Conservation (phyloP, 2,888 invertebrate genomes). For the Spilarctia lutea region DNA sequence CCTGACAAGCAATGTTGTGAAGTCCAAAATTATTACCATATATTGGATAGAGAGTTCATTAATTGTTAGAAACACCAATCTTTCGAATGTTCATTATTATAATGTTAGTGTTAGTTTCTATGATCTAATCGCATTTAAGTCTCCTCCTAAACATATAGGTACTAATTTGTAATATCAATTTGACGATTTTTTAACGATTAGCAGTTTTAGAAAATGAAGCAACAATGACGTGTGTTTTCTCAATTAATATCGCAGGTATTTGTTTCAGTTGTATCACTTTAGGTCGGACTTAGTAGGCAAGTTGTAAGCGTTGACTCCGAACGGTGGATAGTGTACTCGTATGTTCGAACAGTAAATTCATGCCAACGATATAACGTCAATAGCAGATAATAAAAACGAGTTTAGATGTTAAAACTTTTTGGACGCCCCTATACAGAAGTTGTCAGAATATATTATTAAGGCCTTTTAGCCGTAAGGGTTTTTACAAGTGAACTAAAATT, state of each 20-base stretch:
- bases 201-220: neutral
- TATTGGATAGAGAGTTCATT: constrained; percentile 33
- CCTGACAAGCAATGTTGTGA: constrained; percentile 49
- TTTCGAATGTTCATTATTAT: constrained; percentile 21
- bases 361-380: constrained; percentile 63
- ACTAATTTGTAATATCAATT: constrained; percentile 6
- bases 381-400: constrained; percentile 51
- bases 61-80: constrained; percentile 39
- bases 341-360: constrained; percentile 35
- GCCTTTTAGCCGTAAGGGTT: constrained; percentile 81
- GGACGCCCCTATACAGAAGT: constrained; percentile 76
- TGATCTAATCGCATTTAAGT: constrained; percentile 54
- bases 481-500: constrained; percentile 70
- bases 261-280: neutral
- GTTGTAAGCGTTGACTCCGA: neutral
- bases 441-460: constrained; percentile 63
- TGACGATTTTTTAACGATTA: neutral
- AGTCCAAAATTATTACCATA: constrained; percentile 24
- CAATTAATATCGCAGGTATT: neutral
- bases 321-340: constrained; percentile 17
- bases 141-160: constrained; percentile 14
- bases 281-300: neutral
- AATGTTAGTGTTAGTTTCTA: constrained; percentile 37
- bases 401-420: constrained; percentile 68
- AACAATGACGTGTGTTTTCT: neutral